Conservation (phyloP, 2,888 invertebrate genomes). For the Habrosyne pyritoides region DNA sequence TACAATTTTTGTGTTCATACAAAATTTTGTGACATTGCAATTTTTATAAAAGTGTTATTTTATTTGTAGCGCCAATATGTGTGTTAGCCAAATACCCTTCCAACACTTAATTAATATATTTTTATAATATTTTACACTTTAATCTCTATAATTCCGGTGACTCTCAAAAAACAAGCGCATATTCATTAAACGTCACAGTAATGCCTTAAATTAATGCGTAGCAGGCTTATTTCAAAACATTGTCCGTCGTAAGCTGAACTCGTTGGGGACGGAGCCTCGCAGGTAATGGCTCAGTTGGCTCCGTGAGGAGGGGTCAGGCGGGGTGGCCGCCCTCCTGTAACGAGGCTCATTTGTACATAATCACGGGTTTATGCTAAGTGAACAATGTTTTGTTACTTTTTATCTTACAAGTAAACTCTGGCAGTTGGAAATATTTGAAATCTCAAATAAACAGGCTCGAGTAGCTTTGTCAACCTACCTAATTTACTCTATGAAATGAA, state of each 20-base stretch:
- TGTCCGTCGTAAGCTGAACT: not conserved
- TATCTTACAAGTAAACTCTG: not conserved
- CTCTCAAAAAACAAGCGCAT: not conserved
- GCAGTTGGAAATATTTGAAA: not conserved
- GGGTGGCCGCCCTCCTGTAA: not conserved
- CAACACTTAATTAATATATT: too few relatives aligned
- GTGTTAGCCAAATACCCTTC: too few relatives aligned
- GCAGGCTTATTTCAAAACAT: not conserved
- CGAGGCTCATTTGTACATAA: conserved; percentile 8
- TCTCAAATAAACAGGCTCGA: not conserved
- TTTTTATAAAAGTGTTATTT: too few relatives aligned
- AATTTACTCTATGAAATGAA: too few relatives aligned
- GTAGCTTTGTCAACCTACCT: too few relatives aligned
- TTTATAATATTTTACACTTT: not conserved
- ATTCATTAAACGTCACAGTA: not conserved
- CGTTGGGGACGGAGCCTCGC: not conserved
- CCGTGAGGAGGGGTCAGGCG: not conserved
- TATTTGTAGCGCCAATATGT: too few relatives aligned
- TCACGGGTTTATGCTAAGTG: conserved; percentile 8
- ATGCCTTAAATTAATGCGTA: not conserved
- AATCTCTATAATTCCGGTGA: not conserved
- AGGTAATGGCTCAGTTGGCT: not conserved
- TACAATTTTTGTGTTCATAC: too few relatives aligned
- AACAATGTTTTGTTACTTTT: not conserved
- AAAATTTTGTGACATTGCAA: too few relatives aligned